Evolutionary conservation across 2,888 invertebrate species (phyloP).

Genomic region (Caenorhabditis uteleia): DNA sequence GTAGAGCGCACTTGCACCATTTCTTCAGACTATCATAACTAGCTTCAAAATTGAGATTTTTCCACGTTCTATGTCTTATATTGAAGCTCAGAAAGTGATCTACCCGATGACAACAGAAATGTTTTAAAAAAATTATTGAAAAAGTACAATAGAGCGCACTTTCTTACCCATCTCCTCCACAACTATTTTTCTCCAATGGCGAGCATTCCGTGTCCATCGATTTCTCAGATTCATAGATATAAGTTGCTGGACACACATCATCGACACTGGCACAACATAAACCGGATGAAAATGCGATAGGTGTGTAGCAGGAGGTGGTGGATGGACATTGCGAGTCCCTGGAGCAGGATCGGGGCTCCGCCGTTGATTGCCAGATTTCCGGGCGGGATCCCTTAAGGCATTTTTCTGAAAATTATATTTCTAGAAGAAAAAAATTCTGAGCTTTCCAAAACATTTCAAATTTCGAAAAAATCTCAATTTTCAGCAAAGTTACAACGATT

Average conservation of each 20-base stretch:
- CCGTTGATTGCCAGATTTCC: slow-evolving; percentile 36
- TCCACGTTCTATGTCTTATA: not conserved
- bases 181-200: slow-evolving; percentile 48
- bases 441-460: too few species aligned
- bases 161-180: slow-evolving; percentile 32
- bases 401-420: slow-evolving; percentile 26
- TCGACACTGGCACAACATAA: slow-evolving; percentile 53
- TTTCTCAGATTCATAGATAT: slow-evolving; percentile 50
- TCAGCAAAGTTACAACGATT: too few species aligned
- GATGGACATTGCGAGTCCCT: slow-evolving; percentile 49
- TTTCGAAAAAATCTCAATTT: too few species aligned
- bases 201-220: slow-evolving; percentile 51
- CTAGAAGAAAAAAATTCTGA: not conserved
- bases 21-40: too few species aligned
- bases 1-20: too few species aligned
- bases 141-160: too few species aligned
- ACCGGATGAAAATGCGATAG: slow-evolving; percentile 35
- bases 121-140: slow-evolving; percentile 11
- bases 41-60: not conserved
- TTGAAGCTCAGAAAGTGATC: not conserved
- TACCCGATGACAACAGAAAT: not conserved
- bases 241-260: slow-evolving; percentile 59
- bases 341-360: slow-evolving; percentile 42
- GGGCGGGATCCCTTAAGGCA: slow-evolving; percentile 39
- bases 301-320: slow-evolving; percentile 41